phyloP scores from a whole-genome alignment of 2,113 vertebrate species.

The Nansenia antarctica region DNA sequence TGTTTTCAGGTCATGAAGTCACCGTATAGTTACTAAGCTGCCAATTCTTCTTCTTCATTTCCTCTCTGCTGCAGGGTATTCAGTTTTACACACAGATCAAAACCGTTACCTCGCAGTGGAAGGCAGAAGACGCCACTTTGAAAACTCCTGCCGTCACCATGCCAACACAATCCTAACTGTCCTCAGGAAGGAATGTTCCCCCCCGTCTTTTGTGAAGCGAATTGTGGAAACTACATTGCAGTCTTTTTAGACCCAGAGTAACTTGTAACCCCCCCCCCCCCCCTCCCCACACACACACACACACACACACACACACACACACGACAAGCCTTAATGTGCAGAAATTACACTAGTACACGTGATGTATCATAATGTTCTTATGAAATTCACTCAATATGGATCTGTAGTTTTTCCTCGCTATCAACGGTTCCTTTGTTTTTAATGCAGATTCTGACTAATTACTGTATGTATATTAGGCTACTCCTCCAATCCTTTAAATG shows the following conservation, averaged over 20 bases:
- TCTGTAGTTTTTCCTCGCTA: neutral
- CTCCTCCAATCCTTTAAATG: neutral
- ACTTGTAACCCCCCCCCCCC: neutral
- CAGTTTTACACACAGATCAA: conserved; percentile 97
- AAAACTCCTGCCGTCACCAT: conserved; percentile 90
- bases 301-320: conserved; percentile 20
- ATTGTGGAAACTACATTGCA: conserved; percentile 1
- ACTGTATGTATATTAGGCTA: conserved; percentile 9
- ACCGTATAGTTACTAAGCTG: neutral
- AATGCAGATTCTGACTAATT: conserved; percentile 13
- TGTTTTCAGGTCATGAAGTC: neutral
- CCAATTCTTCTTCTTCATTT: neutral
- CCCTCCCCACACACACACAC: conserved; percentile 22
- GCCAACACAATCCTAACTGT: conserved; percentile 87
- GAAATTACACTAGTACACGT: neutral
- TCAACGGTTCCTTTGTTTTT: neutral
- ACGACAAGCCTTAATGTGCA: conserved; percentile 11
- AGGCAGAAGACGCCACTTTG: conserved; percentile 91
- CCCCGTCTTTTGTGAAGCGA: neutral
- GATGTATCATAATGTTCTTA: neutral
- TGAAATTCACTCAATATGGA: neutral
- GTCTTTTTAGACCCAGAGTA: neutral
- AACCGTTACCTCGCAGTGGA: conserved; percentile 96
- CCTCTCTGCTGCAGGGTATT: conserved; percentile 79
- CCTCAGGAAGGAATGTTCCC: conserved; percentile 17